phyloP scores from a whole-genome alignment of 2,888 invertebrate species.

The Morpho helenor region DNA sequence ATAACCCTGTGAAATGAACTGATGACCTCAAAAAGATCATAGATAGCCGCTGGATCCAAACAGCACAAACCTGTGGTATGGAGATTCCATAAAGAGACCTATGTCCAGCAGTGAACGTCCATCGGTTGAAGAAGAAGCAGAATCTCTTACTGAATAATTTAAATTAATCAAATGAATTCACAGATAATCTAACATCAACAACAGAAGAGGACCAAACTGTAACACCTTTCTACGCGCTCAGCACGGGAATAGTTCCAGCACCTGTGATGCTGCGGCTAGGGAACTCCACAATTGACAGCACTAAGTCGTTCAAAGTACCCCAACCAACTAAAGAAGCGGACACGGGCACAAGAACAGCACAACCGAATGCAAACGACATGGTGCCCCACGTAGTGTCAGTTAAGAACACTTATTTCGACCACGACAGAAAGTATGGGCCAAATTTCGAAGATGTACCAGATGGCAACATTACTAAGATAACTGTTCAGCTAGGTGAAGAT shows the following conservation, averaged over 20 bases:
- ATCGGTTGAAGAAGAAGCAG: too few species aligned
- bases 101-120: not conserved
- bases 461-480: conserved; percentile 83
- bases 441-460: conserved; percentile 81
- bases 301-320: conserved; percentile 72
- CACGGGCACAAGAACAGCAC: conserved; percentile 27
- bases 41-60: too few species aligned
- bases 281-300: conserved; percentile 73
- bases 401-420: conserved; percentile 69
- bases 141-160: too few species aligned
- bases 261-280: conserved; percentile 70
- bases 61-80: too few species aligned
- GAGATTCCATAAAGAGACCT: not conserved
- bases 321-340: conserved; percentile 46
- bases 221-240: conserved; percentile 65
- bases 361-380: conserved; percentile 39
- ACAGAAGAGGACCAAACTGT: conserved; percentile 59
- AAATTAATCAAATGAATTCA: not conserved
- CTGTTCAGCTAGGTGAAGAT: conserved; percentile 85
- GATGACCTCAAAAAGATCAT: too few species aligned
- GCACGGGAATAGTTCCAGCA: conserved; percentile 59
- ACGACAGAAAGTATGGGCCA: conserved; percentile 82
- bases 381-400: conserved; percentile 61
- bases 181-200: conserved; percentile 53
- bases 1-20: too few species aligned